Evolutionary conservation across 2,888 invertebrate species (phyloP).

Genomic region (Leptopterna dolabrata): DNA sequence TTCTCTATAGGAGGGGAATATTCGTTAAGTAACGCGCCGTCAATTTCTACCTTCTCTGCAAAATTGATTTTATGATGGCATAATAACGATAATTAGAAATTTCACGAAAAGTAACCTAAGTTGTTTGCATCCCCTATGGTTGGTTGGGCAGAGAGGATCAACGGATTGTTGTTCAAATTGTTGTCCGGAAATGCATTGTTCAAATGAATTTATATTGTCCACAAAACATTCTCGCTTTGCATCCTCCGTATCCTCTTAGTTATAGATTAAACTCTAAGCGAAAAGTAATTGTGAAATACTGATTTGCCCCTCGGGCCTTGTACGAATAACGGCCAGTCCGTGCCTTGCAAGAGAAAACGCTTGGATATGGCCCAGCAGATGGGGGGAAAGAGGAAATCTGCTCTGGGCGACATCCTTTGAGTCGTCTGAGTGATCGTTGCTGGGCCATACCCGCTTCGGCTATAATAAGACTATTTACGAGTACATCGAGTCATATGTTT

Average conservation of each 20-base stretch:
- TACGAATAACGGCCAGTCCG: background rate
- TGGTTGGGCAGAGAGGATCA: too few relatives aligned
- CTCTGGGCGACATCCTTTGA: background rate
- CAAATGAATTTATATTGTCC: background rate
- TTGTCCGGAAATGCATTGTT: too few relatives aligned
- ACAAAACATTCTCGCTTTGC: background rate
- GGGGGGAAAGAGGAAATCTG: background rate
- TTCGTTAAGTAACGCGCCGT: too few relatives aligned
- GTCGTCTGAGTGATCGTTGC: background rate
- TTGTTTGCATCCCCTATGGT: too few relatives aligned
- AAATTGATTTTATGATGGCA: too few relatives aligned
- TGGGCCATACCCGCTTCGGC: background rate
- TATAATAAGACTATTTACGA: background rate
- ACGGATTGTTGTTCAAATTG: too few relatives aligned
- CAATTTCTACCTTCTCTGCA: too few relatives aligned
- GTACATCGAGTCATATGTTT: background rate
- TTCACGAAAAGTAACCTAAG: too few relatives aligned
- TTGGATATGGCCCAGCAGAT: background rate
- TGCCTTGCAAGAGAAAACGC: constrained; percentile 6
- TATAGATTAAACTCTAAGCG: constrained; percentile 31
- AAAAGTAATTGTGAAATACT: constrained; percentile 27
- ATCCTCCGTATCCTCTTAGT: background rate
- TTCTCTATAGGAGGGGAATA: too few relatives aligned
- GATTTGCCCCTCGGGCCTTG: background rate
- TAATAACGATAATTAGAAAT: too few relatives aligned